A percentile compares a stretch with the other conserved stretches of the same genome.
Evolutionary conservation across 2,113 vertebrate species (phyloP).

Genomic region (Ginglymostoma cirratum): DNA sequence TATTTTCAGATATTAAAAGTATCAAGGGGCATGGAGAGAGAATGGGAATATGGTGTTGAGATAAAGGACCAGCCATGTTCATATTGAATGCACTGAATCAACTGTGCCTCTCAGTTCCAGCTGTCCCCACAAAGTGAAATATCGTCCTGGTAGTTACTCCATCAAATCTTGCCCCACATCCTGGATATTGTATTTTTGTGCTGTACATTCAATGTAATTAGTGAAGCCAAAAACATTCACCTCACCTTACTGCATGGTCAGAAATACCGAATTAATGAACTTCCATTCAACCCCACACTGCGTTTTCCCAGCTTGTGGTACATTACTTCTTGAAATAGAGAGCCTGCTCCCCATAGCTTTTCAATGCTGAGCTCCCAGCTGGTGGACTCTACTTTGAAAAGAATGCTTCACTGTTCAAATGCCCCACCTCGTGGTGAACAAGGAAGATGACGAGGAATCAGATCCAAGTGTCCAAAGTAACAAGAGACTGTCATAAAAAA

Average conservation of each 20-base stretch:
- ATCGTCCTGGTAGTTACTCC: no score
- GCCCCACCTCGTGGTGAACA: background rate
- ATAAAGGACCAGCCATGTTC: no score
- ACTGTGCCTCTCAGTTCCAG: no score
- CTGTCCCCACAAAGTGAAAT: no score
- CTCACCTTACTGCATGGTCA: background rate
- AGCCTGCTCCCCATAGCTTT: background rate
- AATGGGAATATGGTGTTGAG: no score
- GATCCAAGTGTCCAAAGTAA: background rate
- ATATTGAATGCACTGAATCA: no score
- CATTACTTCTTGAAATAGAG: background rate
- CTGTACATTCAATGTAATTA: background rate
- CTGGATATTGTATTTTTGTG: background rate
- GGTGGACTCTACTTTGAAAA: background rate
- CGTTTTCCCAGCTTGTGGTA: background rate
- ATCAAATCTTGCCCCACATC: no score
- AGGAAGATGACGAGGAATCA: background rate
- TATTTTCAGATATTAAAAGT: no score
- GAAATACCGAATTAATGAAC: background rate
- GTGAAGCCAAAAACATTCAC: background rate
- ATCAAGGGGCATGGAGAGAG: no score
- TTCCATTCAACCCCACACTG: background rate
- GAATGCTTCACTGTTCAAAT: background rate
- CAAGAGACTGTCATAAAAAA: background rate
- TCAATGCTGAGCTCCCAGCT: background rate